Base-by-base conservation (phyloP, 2,797 vertebrate species). In the Sebastes matsubarae region DNA sequence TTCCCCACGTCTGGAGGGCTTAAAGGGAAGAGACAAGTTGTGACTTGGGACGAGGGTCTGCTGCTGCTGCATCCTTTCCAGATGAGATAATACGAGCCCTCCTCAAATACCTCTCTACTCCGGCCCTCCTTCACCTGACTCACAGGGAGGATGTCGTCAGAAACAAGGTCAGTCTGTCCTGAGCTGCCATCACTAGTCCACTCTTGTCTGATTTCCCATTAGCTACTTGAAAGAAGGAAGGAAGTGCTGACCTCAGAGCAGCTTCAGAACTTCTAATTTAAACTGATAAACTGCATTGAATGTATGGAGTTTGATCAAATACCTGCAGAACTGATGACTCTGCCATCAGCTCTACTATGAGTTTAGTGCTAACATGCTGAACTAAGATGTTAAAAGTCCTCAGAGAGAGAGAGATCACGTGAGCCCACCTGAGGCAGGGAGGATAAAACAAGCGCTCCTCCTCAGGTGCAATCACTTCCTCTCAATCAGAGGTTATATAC, bases 61-160 rank as follows among this genome's bases (percentile, higher is more conserved):
- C 81, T 38, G 79, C 91, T 36, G 68, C 83, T 32, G 77, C 90
- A 87, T 92, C 94, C 81, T 88, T 92, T 88, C 82, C 84, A 87
- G 70, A 84, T 92, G 92, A 94, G 90, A 89, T 90, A 87, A 90
- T 72, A 60, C 32, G 1, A 81, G 36, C 32, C 29, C 80, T 84
- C 69, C 76, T 83, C 54, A 83, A 84, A 91, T 87, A 70, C 85
- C 88, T 87, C 54, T 71, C 73, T 72, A 6, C 83, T 82, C 77
- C 72, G 6, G 70, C 66, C 76, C 69, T 78, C 42, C 70, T 72
- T 25, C 52, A 38, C 27, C 63, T 12, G 36, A 54, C 60, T 72
- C 9, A 71, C 66, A 34, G 72, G 4, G 54, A 78, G 77, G 83
- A 50, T 8, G 79, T 78, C 52, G 25, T 66, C 58, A 65, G 74